These are phyloP conservation scores for Phacellophora camtschatica DNA, from an alignment of 30 jellyfish, hydroid and myxozoan genomes.

Conservation along the genomic window DNA sequence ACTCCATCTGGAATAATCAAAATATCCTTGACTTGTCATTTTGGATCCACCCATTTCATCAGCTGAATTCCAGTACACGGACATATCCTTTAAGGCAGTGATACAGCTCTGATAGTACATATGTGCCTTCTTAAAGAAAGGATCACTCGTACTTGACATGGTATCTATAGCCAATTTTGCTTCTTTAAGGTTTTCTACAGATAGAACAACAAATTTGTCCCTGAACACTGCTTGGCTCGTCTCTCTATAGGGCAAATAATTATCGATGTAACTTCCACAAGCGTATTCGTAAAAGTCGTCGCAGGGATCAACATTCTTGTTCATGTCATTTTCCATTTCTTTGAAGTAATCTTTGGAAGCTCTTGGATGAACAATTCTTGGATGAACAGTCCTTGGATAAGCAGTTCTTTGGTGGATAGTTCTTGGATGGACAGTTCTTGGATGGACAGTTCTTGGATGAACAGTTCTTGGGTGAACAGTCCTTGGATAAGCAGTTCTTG, in stretches of 20 bases:
- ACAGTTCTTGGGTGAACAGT: no score
- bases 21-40: no score
- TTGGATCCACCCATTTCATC: constrained; percentile 27
- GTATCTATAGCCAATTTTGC: constrained; percentile 12
- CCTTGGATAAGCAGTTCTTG: no score
- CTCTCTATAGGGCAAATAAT: background rate
- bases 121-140: constrained; percentile 34
- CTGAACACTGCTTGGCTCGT: background rate
- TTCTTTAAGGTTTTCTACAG: background rate
- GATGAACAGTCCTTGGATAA: no score
- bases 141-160: constrained; percentile 19
- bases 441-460: no score
- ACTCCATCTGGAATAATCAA: background rate
- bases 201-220: background rate
- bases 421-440: no score
- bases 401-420: no score
- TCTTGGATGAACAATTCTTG: no score
- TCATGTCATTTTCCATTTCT: constrained; percentile 52
- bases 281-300: no score
- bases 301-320: constrained; percentile 26
- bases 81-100: background rate
- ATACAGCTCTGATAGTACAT: no score
- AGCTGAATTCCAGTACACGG: background rate
- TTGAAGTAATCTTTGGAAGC: no score
- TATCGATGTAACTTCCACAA: constrained; percentile 32